phyloP scores from a whole-genome alignment of 2,888 invertebrate genomes.

The Lamellibrachia satsuma region DNA sequence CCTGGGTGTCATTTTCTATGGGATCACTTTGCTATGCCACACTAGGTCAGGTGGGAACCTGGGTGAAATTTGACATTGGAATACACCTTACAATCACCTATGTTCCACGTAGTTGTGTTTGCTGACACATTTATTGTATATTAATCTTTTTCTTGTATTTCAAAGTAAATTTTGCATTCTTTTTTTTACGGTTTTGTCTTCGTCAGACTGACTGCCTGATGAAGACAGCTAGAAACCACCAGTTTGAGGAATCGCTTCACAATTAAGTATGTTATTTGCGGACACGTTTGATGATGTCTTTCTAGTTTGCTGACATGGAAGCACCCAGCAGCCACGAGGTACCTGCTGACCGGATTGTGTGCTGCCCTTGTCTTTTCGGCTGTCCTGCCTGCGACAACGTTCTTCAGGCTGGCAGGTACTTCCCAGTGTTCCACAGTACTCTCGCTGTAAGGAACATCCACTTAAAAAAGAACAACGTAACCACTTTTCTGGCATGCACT shows the following conservation, averaged over 20 bases:
- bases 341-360: constrained; percentile 55
- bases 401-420: constrained; percentile 59
- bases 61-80: neutral
- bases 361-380: constrained; percentile 57
- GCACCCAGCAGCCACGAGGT: constrained; percentile 56
- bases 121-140: constrained; percentile 24
- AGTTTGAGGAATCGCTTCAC: too few relatives aligned
- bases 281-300: neutral
- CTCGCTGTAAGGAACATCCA: neutral
- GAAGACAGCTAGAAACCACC: too few relatives aligned
- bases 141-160: too few relatives aligned
- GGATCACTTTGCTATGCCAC: too few relatives aligned
- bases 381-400: constrained; percentile 53
- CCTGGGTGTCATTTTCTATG: too few relatives aligned
- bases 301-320: constrained; percentile 66
- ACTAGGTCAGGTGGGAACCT: too few relatives aligned
- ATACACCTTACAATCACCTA: neutral
- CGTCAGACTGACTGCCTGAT: too few relatives aligned
- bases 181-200: too few relatives aligned
- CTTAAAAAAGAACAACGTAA: too few relatives aligned
- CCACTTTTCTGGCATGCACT: too few relatives aligned
- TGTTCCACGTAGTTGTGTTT: neutral
- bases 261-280: neutral
- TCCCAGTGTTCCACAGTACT: neutral
- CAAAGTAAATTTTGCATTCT: too few relatives aligned